Evolutionary conservation across 2,797 vertebrate species (phyloP).

Genomic region (Glyptemys insculpta): DNA sequence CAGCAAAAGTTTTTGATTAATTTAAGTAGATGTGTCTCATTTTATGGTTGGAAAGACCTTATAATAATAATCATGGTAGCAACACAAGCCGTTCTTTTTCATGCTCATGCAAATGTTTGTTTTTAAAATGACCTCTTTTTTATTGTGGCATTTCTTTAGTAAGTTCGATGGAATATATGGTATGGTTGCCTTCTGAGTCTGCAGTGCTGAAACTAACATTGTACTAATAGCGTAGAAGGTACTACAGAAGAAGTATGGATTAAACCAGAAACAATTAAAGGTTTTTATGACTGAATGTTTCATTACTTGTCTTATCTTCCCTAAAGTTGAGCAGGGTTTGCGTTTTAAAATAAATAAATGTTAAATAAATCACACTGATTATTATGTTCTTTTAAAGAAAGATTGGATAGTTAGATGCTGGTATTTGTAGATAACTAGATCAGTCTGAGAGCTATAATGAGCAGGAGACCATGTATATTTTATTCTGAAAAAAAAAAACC

Average conservation of each 20-base stretch:
- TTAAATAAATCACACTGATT: slow-evolving; percentile 68
- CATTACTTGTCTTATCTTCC: slow-evolving; percentile 43
- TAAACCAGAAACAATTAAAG: slow-evolving; percentile 27
- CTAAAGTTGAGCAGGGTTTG: slow-evolving; percentile 43
- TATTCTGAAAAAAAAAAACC: not conserved
- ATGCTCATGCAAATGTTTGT: not conserved
- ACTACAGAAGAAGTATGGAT: slow-evolving; percentile 19
- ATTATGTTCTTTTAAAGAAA: slow-evolving; percentile 48
- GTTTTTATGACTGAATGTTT: slow-evolving; percentile 37
- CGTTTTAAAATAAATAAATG: slow-evolving; percentile 59
- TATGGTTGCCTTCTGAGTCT: not conserved
- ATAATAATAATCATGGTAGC: not conserved
- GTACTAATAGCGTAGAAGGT: not conserved
- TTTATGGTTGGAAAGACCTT: slow-evolving; percentile 1
- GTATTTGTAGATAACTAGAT: slow-evolving; percentile 61
- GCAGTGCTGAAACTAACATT: not conserved
- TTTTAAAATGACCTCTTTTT: not conserved
- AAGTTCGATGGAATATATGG: slow-evolving; percentile 32
- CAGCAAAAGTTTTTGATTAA: not conserved
- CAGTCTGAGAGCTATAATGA: slow-evolving; percentile 52
- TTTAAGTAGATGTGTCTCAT: not conserved
- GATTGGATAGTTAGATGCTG: slow-evolving; percentile 8
- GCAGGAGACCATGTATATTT: not conserved
- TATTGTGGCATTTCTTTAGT: slow-evolving; percentile 23
- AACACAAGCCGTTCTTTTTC: not conserved